Conservation (phyloP, 2,113 vertebrate genomes). For the Datnioides undecimradiatus region DNA sequence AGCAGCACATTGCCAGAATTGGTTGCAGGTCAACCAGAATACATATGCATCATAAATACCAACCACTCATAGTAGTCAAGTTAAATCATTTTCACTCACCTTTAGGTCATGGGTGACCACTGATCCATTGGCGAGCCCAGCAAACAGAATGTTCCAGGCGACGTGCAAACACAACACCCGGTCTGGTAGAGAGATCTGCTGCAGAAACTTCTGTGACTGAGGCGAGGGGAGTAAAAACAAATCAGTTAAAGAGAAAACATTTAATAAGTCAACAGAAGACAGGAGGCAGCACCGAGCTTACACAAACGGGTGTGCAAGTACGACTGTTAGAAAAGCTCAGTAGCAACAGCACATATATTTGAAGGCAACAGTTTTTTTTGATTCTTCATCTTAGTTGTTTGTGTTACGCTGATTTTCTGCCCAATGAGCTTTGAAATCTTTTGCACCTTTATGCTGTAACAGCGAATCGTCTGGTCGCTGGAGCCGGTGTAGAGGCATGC, state of each 20-base stretch:
- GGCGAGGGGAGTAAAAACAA: not conserved
- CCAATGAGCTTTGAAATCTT: too few relatives aligned
- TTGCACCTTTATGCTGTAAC: slow-evolving; percentile 90
- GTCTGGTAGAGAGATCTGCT: slow-evolving; percentile 88
- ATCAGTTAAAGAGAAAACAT: not conserved
- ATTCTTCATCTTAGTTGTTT: too few relatives aligned
- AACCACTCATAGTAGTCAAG: not conserved
- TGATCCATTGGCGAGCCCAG: slow-evolving; percentile 91
- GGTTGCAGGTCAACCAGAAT: not conserved
- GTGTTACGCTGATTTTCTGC: too few relatives aligned
- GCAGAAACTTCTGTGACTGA: slow-evolving; percentile 87
- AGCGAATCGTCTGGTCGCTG: slow-evolving; percentile 93
- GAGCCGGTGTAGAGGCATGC: slow-evolving; percentile 92
- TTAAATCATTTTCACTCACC: slow-evolving; percentile 75
- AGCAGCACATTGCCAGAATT: too few relatives aligned
- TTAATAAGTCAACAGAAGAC: not conserved
- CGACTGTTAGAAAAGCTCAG: too few relatives aligned
- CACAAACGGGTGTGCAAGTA: not conserved
- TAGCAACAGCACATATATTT: too few relatives aligned
- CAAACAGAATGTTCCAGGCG: slow-evolving; percentile 92
- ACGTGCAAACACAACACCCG: slow-evolving; percentile 93
- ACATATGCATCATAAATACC: not conserved
- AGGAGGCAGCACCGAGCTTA: not conserved
- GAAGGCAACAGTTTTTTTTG: too few relatives aligned
- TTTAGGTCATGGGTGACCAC: slow-evolving; percentile 91